Evolutionary conservation across 2,113 vertebrate species (phyloP).

Genomic region (Aptenodytes patagonicus): DNA sequence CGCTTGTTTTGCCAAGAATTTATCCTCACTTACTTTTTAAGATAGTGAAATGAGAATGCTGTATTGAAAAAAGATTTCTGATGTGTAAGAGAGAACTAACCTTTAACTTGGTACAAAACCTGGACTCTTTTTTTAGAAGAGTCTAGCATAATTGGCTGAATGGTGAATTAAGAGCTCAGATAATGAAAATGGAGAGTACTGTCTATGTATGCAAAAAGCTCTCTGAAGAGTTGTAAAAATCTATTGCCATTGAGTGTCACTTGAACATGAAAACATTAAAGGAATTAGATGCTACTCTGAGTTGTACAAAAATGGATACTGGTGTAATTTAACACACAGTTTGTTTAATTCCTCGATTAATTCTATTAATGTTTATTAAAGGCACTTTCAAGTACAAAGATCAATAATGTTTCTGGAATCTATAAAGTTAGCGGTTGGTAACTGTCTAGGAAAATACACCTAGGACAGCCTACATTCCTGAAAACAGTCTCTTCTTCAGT

Average conservation of each 20-base stretch:
- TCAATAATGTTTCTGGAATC: background rate
- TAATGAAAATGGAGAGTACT: background rate
- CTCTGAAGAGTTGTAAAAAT: background rate
- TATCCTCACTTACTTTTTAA: background rate
- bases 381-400: background rate
- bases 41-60: background rate
- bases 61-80: background rate
- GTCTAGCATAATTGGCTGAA: background rate
- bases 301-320: background rate
- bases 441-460: background rate
- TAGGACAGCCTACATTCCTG: background rate
- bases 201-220: background rate
- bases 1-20: background rate
- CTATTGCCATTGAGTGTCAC: background rate
- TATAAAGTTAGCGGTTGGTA: background rate
- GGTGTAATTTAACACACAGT: background rate
- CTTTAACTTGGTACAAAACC: background rate
- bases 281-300: background rate
- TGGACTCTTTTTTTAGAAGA: background rate
- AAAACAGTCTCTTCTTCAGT: background rate
- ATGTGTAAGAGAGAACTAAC: background rate
- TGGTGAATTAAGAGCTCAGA: background rate
- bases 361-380: background rate
- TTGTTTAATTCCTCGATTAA: background rate
- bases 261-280: background rate